Percentiles rank a stretch among this genome's conserved stretches.
These are phyloP conservation scores for Caranx melampygus DNA, from an alignment of 2,113 vertebrate species.

Conservation along the genomic window DNA sequence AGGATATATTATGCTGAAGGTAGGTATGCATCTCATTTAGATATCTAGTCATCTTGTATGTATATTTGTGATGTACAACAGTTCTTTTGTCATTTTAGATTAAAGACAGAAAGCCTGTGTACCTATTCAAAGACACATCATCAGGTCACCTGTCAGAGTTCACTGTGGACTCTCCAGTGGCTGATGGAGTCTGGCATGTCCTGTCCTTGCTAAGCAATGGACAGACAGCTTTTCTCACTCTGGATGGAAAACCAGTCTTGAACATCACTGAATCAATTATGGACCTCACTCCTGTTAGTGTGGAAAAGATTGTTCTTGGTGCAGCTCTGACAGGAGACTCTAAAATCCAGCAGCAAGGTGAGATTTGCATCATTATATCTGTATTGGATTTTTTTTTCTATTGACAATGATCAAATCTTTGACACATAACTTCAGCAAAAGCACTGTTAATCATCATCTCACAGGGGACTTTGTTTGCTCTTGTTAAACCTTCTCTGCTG, in stretches of 20 bases:
- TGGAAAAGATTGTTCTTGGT: conserved; percentile 77
- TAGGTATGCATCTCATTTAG: conserved; percentile 33
- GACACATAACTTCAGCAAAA: background rate
- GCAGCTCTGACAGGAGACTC: conserved; percentile 26
- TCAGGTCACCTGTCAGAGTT: conserved; percentile 66
- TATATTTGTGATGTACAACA: background rate
- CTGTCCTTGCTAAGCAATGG: conserved; percentile 62
- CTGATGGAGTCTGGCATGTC: conserved; percentile 81
- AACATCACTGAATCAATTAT: conserved; percentile 66
- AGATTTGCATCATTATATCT: conserved; percentile 13
- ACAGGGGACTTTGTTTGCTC: too few species aligned
- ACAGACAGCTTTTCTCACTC: conserved; percentile 50
- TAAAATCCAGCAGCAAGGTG: conserved; percentile 65
- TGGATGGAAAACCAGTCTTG: conserved; percentile 68
- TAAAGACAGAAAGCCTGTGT: conserved; percentile 70
- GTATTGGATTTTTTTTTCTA: background rate
- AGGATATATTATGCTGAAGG: conserved; percentile 65
- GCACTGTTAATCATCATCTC: background rate
- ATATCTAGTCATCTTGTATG: background rate
- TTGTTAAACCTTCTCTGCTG: too few species aligned
- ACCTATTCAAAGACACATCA: conserved; percentile 50
- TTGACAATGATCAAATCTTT: background rate
- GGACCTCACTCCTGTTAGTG: conserved; percentile 52
- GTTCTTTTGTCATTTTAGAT: conserved; percentile 68
- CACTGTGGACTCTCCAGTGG: conserved; percentile 55